These are phyloP conservation scores for Lasaia peninsularis DNA, from an alignment of 1,140 invertebrate species.

Conservation along the genomic window DNA sequence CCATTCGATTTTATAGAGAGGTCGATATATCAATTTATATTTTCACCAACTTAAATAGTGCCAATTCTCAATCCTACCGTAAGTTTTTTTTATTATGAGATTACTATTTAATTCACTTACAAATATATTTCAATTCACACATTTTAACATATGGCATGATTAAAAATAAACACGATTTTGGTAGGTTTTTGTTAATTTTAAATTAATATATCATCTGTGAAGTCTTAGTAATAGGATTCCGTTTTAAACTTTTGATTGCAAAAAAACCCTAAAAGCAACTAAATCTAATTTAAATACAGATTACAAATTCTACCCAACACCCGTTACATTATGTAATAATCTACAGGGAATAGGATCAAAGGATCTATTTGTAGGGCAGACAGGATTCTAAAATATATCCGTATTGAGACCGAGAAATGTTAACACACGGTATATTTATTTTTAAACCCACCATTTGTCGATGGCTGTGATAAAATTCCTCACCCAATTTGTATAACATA, in stretches of 20 bases:
- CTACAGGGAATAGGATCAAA: neutral
- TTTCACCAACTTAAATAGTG: too few species aligned
- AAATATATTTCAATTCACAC: neutral
- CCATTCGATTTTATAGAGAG: too few species aligned
- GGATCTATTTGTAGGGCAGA: neutral
- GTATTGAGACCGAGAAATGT: neutral
- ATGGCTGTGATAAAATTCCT: neutral
- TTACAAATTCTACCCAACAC: too few species aligned
- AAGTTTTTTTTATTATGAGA: too few species aligned
- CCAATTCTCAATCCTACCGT: too few species aligned
- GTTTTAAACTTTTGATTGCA: too few species aligned
- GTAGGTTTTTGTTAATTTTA: too few species aligned
- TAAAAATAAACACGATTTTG: too few species aligned
- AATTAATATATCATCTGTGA: too few species aligned
- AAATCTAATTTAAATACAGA: too few species aligned
- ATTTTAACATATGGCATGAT: neutral
- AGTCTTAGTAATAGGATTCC: neutral
- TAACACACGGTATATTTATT: neutral
- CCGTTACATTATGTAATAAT: neutral
- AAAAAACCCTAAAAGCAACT: too few species aligned
- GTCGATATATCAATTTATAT: too few species aligned
- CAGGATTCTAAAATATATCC: neutral
- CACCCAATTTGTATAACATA: neutral
- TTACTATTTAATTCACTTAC: neutral
- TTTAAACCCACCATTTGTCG: neutral